These are phyloP conservation scores for Microtus montanus DNA, from an alignment of 2,113 vertebrate species.

Conservation along the genomic window DNA sequence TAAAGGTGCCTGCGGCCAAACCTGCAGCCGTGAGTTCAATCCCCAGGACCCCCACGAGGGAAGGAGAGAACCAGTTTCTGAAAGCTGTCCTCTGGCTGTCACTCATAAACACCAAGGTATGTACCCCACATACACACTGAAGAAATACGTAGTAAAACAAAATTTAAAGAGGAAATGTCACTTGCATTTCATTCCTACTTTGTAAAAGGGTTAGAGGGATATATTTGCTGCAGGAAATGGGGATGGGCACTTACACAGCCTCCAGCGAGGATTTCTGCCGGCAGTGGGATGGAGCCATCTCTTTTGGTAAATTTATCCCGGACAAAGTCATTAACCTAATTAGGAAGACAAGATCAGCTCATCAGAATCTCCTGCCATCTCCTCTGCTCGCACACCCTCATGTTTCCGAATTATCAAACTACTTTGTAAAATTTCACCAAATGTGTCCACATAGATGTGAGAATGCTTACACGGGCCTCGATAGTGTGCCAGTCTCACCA, in stretches of 20 bases:
- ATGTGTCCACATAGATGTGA: constrained; percentile 66
- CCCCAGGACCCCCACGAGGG: too few species aligned
- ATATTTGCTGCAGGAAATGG: neutral
- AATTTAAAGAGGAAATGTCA: neutral
- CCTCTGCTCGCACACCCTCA: neutral
- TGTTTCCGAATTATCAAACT: constrained; percentile 66
- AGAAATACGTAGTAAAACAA: neutral
- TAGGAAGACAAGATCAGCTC: constrained; percentile 77
- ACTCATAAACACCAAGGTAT: neutral
- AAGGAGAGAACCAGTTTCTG: neutral
- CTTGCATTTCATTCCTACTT: neutral
- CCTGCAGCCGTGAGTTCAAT: neutral
- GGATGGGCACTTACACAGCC: constrained; percentile 91
- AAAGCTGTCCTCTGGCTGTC: neutral
- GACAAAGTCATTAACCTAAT: constrained; percentile 97
- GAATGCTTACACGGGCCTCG: constrained; percentile 67
- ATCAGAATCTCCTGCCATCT: constrained; percentile 25
- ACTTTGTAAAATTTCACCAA: constrained; percentile 70
- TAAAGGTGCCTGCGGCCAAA: neutral
- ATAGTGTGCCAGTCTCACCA: constrained; percentile 34
- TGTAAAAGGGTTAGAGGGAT: neutral
- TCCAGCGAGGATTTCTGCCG: constrained; percentile 93
- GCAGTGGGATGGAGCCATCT: constrained; percentile 91
- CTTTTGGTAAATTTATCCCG: constrained; percentile 95
- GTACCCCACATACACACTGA: neutral